Percentiles rank a stretch among this genome's conserved stretches.
phyloP scores from a whole-genome alignment of 2,113 vertebrate species.

The Albula goreensis region DNA sequence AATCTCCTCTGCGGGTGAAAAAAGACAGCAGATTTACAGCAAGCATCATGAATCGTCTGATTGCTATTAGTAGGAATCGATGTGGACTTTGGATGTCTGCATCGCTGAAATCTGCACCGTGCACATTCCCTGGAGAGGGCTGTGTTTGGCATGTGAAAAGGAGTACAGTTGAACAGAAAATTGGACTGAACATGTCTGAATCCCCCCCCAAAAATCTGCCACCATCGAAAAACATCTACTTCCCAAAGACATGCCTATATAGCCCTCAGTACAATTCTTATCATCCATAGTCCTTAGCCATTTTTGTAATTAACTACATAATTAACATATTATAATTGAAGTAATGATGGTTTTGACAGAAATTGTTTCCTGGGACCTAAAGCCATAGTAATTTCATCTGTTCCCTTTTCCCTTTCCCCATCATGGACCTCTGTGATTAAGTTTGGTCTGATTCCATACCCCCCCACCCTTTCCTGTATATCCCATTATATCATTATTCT shows the following conservation, averaged over 20 bases:
- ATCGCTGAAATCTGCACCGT: constrained; percentile 45
- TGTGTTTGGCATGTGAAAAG: constrained; percentile 44
- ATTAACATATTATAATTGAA: constrained; percentile 98
- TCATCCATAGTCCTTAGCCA: constrained; percentile 92
- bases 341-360: constrained; percentile 95
- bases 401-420: constrained; percentile 78
- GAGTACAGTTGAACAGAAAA: constrained; percentile 44
- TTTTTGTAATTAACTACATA: constrained; percentile 99
- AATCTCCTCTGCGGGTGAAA: constrained; percentile 21
- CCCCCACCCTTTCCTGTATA: constrained; percentile 14
- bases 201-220: not conserved
- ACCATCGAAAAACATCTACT: constrained; percentile 47
- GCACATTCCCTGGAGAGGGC: constrained; percentile 35
- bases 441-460: constrained; percentile 65
- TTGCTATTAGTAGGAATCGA: constrained; percentile 51
- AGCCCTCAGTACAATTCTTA: constrained; percentile 79
- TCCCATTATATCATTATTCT: constrained; percentile 1
- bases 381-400: constrained; percentile 92
- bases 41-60: constrained; percentile 51
- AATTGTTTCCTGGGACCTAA: constrained; percentile 94
- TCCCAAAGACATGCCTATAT: constrained; percentile 74
- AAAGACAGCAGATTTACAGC: constrained; percentile 36
- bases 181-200: constrained; percentile 56
- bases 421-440: constrained; percentile 83
- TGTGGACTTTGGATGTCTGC: constrained; percentile 49